Evolutionary conservation across 2,888 invertebrate species (phyloP), one percentile per base, ranked within the genome.

Genomic region (Lydus trimaculatus): DNA sequence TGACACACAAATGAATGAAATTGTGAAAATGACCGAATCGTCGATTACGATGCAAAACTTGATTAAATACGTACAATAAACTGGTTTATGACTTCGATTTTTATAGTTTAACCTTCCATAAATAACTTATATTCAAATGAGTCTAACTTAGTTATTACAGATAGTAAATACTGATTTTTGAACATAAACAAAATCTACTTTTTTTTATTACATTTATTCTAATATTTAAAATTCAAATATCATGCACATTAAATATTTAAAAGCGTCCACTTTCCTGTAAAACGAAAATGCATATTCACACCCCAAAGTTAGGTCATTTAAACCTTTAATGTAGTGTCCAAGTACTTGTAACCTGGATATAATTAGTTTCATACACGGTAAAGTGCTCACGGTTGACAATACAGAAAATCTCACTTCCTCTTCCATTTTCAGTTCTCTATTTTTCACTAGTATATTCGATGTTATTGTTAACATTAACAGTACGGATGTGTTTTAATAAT

Each of bases 231-330:
- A 48, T 20, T 48, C 17, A 20, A 33, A 62, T 20, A 28, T 23
- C 28, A 58, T 62, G 25, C 31, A 62, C 61, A 66, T 66, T 66
- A 63, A 66, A 66, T 66, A 66, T 66, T 58, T 63, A 66, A 66
- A 66, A 63, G 58, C 39, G 48, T 48, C 20, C 56, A 61, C 17
- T 65, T 31, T 31, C 31, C 31, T 59, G 43, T 15, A 17, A 60
- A 33, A 31, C 20, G 13, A n/a, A 52, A 36, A 31, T 17, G 56
- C 23, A 28, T 31, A 60, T 65, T 65, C 28, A 65, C 59, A 60
- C 17, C 20, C 59, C 6, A 31, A 60, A 33, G 17, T n/a, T 31
- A 1, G 60, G 11, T 33, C 61, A 43, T 56, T 48, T 60, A 60
- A 58, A 61, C n/a, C 39, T 61, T 33, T 66, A 61, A 66, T 61